Evolutionary conservation across 1,140 invertebrate species (phyloP).

Genomic region (Vollenhovia emeryi): DNA sequence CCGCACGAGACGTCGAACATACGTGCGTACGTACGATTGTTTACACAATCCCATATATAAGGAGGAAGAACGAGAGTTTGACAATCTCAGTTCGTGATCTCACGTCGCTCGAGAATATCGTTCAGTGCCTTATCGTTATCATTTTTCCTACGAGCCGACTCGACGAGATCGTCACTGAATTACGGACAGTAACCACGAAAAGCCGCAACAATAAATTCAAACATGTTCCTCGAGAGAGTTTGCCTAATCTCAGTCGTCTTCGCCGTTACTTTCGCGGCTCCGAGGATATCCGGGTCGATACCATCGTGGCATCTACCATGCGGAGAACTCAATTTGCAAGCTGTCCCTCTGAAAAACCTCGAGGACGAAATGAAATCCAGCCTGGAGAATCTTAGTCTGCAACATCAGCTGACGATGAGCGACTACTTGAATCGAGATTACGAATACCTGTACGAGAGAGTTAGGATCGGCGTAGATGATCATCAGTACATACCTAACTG

Average conservation of each 20-base stretch:
- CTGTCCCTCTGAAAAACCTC: background rate
- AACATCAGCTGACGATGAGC: conserved; percentile 78
- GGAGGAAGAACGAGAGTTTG: conserved; percentile 81
- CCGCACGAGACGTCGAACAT: conserved; percentile 77
- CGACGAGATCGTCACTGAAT: background rate
- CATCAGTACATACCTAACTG: conserved; percentile 84
- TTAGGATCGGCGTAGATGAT: conserved; percentile 79
- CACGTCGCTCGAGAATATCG: conserved; percentile 63
- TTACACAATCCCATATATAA: conserved; percentile 84
- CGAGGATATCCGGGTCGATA: conserved; percentile 57
- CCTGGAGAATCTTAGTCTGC: conserved; percentile 75
- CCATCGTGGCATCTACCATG: conserved; percentile 81
- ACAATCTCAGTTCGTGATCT: conserved; percentile 82
- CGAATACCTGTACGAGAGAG: conserved; percentile 80
- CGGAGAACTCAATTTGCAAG: conserved; percentile 68
- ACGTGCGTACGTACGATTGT: conserved; percentile 81
- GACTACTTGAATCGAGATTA: conserved; percentile 80
- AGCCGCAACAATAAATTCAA: conserved; percentile 2
- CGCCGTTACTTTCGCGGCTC: conserved; percentile 23
- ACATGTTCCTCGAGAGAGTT: conserved; percentile 43
- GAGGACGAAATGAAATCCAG: conserved; percentile 72
- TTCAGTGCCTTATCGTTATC: conserved; percentile 2
- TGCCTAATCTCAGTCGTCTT: conserved; percentile 31
- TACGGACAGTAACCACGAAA: background rate
- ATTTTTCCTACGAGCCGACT: background rate